Evolutionary conservation across 2,888 invertebrate species (phyloP).

Genomic region (Hypselothyrea guttata): DNA sequence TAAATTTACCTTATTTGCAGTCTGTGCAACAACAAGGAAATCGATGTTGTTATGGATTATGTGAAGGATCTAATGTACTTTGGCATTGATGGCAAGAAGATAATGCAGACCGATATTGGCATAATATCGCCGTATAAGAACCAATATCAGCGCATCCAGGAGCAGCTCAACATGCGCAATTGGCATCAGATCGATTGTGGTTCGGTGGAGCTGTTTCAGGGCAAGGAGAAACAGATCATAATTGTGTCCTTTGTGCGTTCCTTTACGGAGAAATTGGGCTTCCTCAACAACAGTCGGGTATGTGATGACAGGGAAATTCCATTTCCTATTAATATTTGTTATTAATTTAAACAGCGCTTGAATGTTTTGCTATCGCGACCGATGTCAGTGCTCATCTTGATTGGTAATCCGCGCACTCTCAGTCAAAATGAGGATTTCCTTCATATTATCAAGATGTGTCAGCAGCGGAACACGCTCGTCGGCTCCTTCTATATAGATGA

Average conservation of each 20-base stretch:
- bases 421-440: slow-evolving; percentile 72
- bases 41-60: slow-evolving; percentile 84
- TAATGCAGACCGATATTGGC: slow-evolving; percentile 84
- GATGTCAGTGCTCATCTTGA: slow-evolving; percentile 84
- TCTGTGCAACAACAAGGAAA: slow-evolving; percentile 85
- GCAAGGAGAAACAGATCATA: slow-evolving; percentile 91
- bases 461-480: slow-evolving; percentile 54
- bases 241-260: slow-evolving; percentile 90
- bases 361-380: slow-evolving; percentile 87
- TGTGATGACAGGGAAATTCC: slow-evolving; percentile 26
- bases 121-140: slow-evolving; percentile 85
- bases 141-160: slow-evolving; percentile 81
- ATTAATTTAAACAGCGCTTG: slow-evolving; percentile 83
- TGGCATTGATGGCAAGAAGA: slow-evolving; percentile 82
- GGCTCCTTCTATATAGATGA: slow-evolving; percentile 52
- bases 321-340: neutral
- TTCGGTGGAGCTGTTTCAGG: slow-evolving; percentile 94
- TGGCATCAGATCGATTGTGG: slow-evolving; percentile 86
- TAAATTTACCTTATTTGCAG: slow-evolving; percentile 75
- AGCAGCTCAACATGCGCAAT: slow-evolving; percentile 69
- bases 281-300: slow-evolving; percentile 76
- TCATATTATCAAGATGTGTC: slow-evolving; percentile 70
- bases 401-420: slow-evolving; percentile 82
- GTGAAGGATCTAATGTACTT: slow-evolving; percentile 83
- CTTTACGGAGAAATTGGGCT: slow-evolving; percentile 71